Base-by-base conservation (phyloP, 2,113 vertebrate genomes). In the Ageneiosus marmoratus region DNA sequence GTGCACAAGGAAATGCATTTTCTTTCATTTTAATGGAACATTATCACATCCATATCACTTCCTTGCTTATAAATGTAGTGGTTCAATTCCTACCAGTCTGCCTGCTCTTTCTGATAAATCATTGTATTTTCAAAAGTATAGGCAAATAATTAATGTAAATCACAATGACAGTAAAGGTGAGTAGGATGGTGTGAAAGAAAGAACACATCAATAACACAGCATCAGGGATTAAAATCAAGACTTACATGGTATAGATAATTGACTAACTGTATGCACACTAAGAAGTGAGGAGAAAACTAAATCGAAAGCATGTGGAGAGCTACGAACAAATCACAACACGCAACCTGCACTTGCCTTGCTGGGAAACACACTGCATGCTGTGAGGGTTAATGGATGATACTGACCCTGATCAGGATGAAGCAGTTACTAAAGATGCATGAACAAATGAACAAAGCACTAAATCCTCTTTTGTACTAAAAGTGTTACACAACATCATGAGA, bases 311-410 rank as follows among this genome's bases (percentile, higher is more conserved):
- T 65, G 62, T 62, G 27, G 12, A 62, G 60, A 16, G 32, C 60
- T 29, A 16, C 12, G 6, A 37, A 18, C 16, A 37, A 22, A 37
- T 37, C 7, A 1, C 37, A 18, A 37, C 63, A 67, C 1, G 32
- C 16, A 24, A 12, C 34, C 34, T 24, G 20, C 18, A 11, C 34
- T 69, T 10, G 20, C 8, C 34, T 44, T 12, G 20, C 65, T 24
- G 34, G 65, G 37, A 44, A 41, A 1, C 18, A 5, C 6, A 41
- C 11, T 20, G 1, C 65, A 69, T 9, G 37, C 34, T 69, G 65
- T 69, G 65, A 69, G 37, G 65, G 65, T 69, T 69, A 69, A 69
- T 69, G 41, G 20, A 44, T 69, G 65, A 69, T 34, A 37, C n/a
- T n/a, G n/a, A n/a, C 65, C 37, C 20, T 44, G 65, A 69, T 37